Percentiles rank a stretch among this genome's conserved stretches.
Evolutionary conservation across 1,140 invertebrate genomes (phyloP).

Genomic region (Plodia interpunctella): DNA sequence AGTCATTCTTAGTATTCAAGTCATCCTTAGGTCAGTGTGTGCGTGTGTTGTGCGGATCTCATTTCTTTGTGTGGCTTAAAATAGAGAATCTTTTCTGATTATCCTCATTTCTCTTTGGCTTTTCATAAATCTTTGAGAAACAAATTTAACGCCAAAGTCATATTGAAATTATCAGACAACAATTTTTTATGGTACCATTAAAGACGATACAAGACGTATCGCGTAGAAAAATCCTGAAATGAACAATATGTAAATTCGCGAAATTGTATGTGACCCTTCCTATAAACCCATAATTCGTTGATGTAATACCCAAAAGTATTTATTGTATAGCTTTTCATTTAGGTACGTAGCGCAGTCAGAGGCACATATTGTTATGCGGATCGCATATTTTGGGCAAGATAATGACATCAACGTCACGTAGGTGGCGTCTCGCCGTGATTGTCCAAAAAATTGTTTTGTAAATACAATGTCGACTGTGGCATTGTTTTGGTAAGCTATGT

Average conservation of each 20-base stretch:
- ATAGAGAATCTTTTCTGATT: too few species aligned
- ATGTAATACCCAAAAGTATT: neutral
- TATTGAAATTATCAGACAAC: too few species aligned
- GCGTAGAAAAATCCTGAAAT: too few species aligned
- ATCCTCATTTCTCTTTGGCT: too few species aligned
- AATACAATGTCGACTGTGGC: neutral
- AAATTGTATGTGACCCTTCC: neutral
- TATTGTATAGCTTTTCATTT: neutral
- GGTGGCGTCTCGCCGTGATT: neutral
- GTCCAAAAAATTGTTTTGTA: neutral
- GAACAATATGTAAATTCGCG: neutral
- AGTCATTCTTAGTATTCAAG: neutral
- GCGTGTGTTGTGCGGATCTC: too few species aligned
- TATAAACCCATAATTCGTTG: neutral
- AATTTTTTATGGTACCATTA: too few species aligned
- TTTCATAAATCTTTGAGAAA: too few species aligned
- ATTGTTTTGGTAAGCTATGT: neutral
- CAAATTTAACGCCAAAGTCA: too few species aligned
- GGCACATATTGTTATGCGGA: neutral
- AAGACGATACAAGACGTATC: too few species aligned
- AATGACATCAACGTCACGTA: neutral
- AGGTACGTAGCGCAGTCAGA: neutral
- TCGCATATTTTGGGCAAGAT: neutral
- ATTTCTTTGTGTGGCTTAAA: too few species aligned
- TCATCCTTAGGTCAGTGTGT: too few species aligned